phyloP scores from a whole-genome alignment of 2,113 vertebrate genomes.

The Romanogobio albipinnatus region DNA sequence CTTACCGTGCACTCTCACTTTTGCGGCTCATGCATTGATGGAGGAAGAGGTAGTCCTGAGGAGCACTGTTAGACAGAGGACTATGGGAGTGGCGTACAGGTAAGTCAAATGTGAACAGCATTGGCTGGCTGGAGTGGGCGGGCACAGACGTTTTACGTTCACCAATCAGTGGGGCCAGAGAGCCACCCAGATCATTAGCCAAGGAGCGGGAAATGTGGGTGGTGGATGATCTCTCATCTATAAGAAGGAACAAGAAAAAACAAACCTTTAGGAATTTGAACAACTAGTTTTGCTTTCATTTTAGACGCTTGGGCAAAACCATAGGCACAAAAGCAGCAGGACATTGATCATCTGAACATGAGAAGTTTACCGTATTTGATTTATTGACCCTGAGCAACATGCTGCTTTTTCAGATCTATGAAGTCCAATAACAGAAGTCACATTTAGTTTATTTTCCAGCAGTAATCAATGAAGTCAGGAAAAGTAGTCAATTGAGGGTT shows the following conservation, averaged over 20 bases:
- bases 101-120: slow-evolving; percentile 93
- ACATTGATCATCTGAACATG: slow-evolving; percentile 13
- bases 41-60: slow-evolving; percentile 97
- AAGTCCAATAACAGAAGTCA: slow-evolving; percentile 23
- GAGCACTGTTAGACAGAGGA: slow-evolving; percentile 90
- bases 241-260: slow-evolving; percentile 22
- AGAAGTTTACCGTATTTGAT: slow-evolving; percentile 28
- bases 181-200: slow-evolving; percentile 81
- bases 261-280: slow-evolving; percentile 27
- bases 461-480: slow-evolving; percentile 54
- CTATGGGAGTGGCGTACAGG: slow-evolving; percentile 79
- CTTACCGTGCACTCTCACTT: slow-evolving; percentile 90
- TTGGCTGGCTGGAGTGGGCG: slow-evolving; percentile 93
- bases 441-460: slow-evolving; percentile 15
- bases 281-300: slow-evolving; percentile 4
- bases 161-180: slow-evolving; percentile 81
- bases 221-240: slow-evolving; percentile 85
- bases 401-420: slow-evolving; percentile 24
- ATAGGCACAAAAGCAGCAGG: background rate
- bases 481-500: slow-evolving; percentile 48
- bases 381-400: slow-evolving; percentile 27
- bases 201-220: slow-evolving; percentile 85
- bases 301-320: slow-evolving; percentile 1
- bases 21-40: slow-evolving; percentile 98
- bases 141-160: slow-evolving; percentile 87